Evolutionary conservation across 23 tunicate genomes (phyloP), one percentile per base, ranked within the genome.

Genomic region (Pegea sp.): DNA sequence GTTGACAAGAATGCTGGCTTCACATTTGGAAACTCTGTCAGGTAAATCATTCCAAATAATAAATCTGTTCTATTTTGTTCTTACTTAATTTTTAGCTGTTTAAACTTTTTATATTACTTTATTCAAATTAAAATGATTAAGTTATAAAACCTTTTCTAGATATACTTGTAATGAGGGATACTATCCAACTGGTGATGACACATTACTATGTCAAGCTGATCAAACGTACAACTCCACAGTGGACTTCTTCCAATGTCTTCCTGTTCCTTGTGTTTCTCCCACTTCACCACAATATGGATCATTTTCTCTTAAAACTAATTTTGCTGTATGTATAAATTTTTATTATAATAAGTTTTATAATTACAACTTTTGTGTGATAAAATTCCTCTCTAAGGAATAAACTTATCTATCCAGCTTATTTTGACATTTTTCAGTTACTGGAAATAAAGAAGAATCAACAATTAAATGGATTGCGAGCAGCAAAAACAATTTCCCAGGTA

Each of bases 81-180:
- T 8, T 8, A 11, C 11, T 16, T 8, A 38, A 38, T 38, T 38
- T 38, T 11, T 38, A 38, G n/a, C n/a, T n/a, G n/a, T n/a, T n/a
- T n/a, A n/a, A n/a, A n/a, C n/a, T n/a, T n/a, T n/a, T n/a, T n/a
- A n/a, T n/a, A n/a, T n/a, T n/a, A n/a, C n/a, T n/a, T n/a, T n/a
- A n/a, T n/a, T n/a, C n/a, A n/a, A n/a, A n/a, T n/a, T n/a, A n/a
- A n/a, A n/a, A 6, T 19, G 22, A 50, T 19, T 23, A 50, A 50
- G 7, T 50, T 50, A 8, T 55, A 7, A 7, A 23, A n/a, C 27
- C 25, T 20, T 69, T 34, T 3, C 28, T n/a, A 77, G 90, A 22
- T 77, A 62, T 50, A 28, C 24, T 1, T 77, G 90, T 33, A 33
- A 58, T 24, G 59, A 56, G 11, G 93, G 93, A 4, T 81, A 72